Percentiles rank a stretch among this genome's conserved stretches.
phyloP scores from a whole-genome alignment of 2,797 vertebrate genomes.

The Tokudaia muenninki region DNA sequence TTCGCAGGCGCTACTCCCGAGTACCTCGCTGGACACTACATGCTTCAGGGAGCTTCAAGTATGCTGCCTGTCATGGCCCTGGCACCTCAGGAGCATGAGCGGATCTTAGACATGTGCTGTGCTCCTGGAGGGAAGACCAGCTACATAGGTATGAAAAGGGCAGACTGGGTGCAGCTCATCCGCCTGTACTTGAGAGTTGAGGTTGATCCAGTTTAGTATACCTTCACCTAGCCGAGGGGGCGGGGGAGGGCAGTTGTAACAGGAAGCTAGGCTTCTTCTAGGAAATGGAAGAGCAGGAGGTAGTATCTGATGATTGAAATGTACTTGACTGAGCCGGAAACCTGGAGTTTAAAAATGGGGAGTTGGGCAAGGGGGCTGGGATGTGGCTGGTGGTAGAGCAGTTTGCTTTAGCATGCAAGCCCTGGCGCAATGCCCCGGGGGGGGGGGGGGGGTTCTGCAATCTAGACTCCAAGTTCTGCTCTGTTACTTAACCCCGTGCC shows the following conservation, averaged over 20 bases:
- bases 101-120: conserved; percentile 97
- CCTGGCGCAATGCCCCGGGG: no score
- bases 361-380: no score
- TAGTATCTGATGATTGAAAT: no score
- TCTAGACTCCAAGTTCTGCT: not conserved
- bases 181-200: no score
- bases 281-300: no score
- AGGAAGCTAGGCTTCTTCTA: no score
- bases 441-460: not conserved
- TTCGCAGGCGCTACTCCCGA: conserved; percentile 96
- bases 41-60: conserved; percentile 98
- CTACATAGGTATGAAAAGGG: conserved; percentile 92
- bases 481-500: not conserved
- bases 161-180: not conserved
- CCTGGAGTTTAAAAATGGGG: no score
- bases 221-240: not conserved
- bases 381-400: no score
- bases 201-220: not conserved
- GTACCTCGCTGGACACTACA: conserved; percentile 98
- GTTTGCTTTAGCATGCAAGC: no score
- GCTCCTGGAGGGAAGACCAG: conserved; percentile 98
- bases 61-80: conserved; percentile 97
- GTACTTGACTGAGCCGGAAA: no score
- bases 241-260: no score
- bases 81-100: conserved; percentile 96